Evolutionary conservation across 1,140 invertebrate species (phyloP), one percentile per base, ranked within the genome.

Genomic region (Brachionus rotundiformis): DNA sequence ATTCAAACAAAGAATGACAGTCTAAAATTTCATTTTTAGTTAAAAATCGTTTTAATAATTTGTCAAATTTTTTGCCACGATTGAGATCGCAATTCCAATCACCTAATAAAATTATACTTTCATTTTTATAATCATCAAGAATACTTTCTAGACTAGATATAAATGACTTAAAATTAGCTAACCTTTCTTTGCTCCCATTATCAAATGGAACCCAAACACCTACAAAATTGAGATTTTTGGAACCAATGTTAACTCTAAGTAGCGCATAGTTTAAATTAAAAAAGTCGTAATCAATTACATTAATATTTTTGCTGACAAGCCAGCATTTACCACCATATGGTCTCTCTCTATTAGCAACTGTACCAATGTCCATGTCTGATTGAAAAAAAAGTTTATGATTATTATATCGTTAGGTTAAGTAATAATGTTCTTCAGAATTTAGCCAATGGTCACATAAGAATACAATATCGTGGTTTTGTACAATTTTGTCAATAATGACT

Each of bases 361-460:
- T 23, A 16, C 31, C 13, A 71, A 71, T 39, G 16, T 71, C 65
- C 65, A 71, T 71, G 19, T 71, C 65, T 16, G 65, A 71, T 71
- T 71, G 65, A 71, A 39, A 71, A 36, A 71, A 71, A 36, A 71
- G n/a, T 8, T 71, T 71, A 71, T 71, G 65, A 71, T 71, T 39
- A 39, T n/a, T 39, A 71, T 71, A 71, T n/a, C 65, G 31, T 16
- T 71, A 31, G 33, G 13, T 71, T 39, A 71, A 16, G 16, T 39
- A 13, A 39, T 36, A 36, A 39, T 71, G 31, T 39, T 71, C 65
- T 39, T 71, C 65, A 16, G 65, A 71, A 39, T 71, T 71, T 31
- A 71, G 65, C 65, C 65, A 71, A 71, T 71, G 65, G 13, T 71
- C 65, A 71, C 65, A 71, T 71, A 71, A 71, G 25, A 71, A 71